A percentile compares a stretch with the other conserved stretches of the same genome.
Conservation (phyloP, 2,113 vertebrate species). For the Paracanthobrama guichenoti region DNA sequence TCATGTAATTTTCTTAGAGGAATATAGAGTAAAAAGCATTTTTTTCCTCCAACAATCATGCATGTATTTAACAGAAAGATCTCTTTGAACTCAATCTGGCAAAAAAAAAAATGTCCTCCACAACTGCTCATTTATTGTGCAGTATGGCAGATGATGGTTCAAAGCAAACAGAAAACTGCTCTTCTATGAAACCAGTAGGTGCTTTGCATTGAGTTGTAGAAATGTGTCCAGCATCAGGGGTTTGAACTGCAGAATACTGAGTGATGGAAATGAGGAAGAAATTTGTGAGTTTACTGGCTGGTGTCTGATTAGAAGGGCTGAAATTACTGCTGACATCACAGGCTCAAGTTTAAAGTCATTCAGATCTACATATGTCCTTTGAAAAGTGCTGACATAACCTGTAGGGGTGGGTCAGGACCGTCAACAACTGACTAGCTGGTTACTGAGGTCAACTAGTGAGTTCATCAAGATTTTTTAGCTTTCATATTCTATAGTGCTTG, state of each 20-base stretch:
- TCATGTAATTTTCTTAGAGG: neutral
- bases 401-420: neutral
- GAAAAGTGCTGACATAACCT: neutral
- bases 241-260: conserved; percentile 56
- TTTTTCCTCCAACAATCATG: neutral
- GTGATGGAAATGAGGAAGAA: conserved; percentile 56
- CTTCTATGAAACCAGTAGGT: neutral
- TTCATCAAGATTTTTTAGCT: neutral
- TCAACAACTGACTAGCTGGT: neutral
- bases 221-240: conserved; percentile 48
- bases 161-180: neutral
- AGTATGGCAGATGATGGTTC: neutral
- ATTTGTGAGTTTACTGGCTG: conserved; percentile 62
- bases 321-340: neutral
- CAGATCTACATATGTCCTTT: neutral
- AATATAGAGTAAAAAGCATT: neutral
- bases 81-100: neutral
- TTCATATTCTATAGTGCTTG: neutral
- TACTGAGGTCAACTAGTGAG: neutral
- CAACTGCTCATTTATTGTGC: neutral
- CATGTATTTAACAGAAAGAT: neutral
- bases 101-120: neutral
- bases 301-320: conserved; percentile 25
- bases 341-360: neutral
- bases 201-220: neutral